These are phyloP conservation scores for Calephelis perditalis DNA, from an alignment of 2,888 invertebrate species.

Conservation along the genomic window DNA sequence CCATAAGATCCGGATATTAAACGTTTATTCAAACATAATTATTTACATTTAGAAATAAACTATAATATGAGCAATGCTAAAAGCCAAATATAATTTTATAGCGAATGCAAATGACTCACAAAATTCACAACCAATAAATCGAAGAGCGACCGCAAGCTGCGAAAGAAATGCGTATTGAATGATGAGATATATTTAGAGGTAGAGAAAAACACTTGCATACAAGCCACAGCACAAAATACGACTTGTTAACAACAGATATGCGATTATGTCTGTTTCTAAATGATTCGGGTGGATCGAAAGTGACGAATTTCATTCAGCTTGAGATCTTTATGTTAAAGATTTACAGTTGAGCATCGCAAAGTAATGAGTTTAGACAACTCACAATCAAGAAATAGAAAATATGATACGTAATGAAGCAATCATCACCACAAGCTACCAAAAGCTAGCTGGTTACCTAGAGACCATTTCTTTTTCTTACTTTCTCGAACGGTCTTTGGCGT, in stretches of 20 bases:
- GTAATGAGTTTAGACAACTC: too few relatives aligned
- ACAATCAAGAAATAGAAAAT: too few relatives aligned
- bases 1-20: too few relatives aligned
- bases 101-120: slow-evolving; percentile 40
- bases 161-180: slow-evolving; percentile 30
- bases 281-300: neutral
- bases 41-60: slow-evolving; percentile 13
- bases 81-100: slow-evolving; percentile 46
- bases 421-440: too few relatives aligned
- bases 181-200: slow-evolving; percentile 29
- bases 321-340: neutral
- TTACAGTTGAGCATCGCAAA: too few relatives aligned
- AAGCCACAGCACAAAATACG: slow-evolving; percentile 12
- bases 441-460: too few relatives aligned
- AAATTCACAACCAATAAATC: slow-evolving; percentile 43
- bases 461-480: too few relatives aligned
- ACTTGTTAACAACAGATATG: neutral
- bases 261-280: slow-evolving; percentile 10
- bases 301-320: slow-evolving; percentile 11
- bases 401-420: too few relatives aligned
- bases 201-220: slow-evolving; percentile 25
- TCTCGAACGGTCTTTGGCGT: too few relatives aligned
- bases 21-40: slow-evolving; percentile 3
- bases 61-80: neutral
- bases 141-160: slow-evolving; percentile 32